These are phyloP conservation scores for Ischnura elegans DNA, from an alignment of 2,888 invertebrate genomes.

Conservation along the genomic window DNA sequence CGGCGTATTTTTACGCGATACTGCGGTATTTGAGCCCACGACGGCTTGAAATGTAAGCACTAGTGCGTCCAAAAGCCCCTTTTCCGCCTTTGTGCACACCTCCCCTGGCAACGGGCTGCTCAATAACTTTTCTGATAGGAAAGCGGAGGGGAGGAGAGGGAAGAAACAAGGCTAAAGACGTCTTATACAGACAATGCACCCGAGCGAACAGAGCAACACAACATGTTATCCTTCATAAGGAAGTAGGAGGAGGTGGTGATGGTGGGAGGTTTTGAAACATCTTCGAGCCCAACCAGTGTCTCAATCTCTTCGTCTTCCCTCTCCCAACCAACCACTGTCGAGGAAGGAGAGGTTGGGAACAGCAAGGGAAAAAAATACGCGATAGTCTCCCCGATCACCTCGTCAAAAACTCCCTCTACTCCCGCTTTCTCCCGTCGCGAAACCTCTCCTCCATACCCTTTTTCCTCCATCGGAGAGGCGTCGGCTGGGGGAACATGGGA, in stretches of 20 bases:
- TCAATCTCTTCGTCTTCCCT: background rate
- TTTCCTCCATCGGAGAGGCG: background rate
- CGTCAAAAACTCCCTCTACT: background rate
- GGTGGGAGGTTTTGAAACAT: too few relatives aligned
- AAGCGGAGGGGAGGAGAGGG: background rate
- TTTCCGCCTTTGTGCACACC: background rate
- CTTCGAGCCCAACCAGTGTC: slow-evolving; percentile 14
- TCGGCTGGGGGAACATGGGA: slow-evolving; percentile 38
- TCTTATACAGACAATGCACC: slow-evolving; percentile 52
- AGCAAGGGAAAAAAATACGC: background rate
- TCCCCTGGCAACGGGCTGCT: background rate
- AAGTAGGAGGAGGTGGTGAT: slow-evolving; percentile 14
- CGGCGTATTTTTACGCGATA: too few relatives aligned
- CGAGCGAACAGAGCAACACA: slow-evolving; percentile 52
- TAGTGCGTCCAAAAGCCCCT: background rate
- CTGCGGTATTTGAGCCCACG: too few relatives aligned
- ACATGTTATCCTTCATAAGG: slow-evolving; percentile 55
- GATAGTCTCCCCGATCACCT: background rate
- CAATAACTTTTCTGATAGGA: background rate
- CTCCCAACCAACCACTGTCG: background rate
- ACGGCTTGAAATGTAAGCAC: background rate
- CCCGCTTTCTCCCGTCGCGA: background rate
- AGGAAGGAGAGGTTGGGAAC: background rate
- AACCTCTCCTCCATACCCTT: background rate
- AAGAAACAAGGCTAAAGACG: background rate